These are phyloP conservation scores for Monochamus alternatus DNA, from an alignment of 2,888 invertebrate genomes.

Conservation along the genomic window DNA sequence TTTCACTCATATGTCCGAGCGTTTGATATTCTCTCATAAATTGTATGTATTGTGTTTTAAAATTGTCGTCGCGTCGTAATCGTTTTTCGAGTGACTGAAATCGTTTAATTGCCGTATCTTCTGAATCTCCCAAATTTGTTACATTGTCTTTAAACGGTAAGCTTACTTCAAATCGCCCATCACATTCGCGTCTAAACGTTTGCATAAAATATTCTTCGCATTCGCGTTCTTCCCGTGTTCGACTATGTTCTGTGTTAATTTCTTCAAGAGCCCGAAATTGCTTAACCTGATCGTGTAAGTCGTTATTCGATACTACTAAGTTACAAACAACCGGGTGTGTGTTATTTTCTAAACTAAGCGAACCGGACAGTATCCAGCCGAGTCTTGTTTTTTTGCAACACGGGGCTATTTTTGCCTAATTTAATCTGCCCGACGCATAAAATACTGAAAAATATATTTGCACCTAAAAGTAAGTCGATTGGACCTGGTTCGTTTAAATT, in stretches of 20 bases:
- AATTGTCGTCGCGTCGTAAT: slow-evolving; percentile 39
- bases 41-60: slow-evolving; percentile 41
- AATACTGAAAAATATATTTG: slow-evolving; percentile 22
- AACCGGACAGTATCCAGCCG: slow-evolving; percentile 27
- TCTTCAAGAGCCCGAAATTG: slow-evolving; percentile 3
- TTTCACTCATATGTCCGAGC: slow-evolving; percentile 42
- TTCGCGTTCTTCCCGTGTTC: neutral
- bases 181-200: neutral
- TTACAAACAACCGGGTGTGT: neutral
- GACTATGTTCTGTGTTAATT: neutral
- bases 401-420: neutral
- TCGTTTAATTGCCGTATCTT: neutral
- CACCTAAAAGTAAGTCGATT: slow-evolving; percentile 19
- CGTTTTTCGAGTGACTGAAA: neutral
- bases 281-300: slow-evolving; percentile 2
- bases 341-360: neutral
- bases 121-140: neutral
- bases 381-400: slow-evolving; percentile 20
- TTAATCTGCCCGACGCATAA: slow-evolving; percentile 7
- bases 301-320: neutral
- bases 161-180: neutral
- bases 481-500: slow-evolving; percentile 1
- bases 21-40: slow-evolving; percentile 48
- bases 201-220: slow-evolving; percentile 1
- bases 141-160: slow-evolving; percentile 9